Evolutionary conservation across 2,113 vertebrate genomes (phyloP).

Genomic region (Geococcyx californianus): DNA sequence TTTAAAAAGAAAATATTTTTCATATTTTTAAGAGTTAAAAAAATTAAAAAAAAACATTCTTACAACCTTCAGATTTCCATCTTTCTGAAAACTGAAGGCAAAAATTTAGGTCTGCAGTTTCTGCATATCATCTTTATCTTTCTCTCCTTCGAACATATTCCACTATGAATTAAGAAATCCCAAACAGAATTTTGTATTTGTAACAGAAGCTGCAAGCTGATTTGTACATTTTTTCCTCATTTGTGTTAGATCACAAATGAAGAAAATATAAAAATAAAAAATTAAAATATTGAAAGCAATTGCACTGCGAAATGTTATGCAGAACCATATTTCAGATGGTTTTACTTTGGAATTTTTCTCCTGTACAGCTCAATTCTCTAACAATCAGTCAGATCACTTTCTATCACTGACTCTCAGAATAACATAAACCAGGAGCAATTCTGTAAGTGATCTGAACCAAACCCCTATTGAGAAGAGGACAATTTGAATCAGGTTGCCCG

Average conservation of each 20-base stretch:
- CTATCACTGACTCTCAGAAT: background rate
- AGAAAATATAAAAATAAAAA: too few relatives aligned
- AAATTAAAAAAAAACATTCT: background rate
- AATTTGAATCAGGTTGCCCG: background rate
- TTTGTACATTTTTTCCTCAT: background rate
- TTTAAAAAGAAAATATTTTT: background rate
- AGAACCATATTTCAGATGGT: background rate
- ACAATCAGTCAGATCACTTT: background rate
- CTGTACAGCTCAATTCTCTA: background rate
- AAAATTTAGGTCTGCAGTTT: background rate
- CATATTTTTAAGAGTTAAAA: background rate
- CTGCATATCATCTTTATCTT: background rate
- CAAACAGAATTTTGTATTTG: background rate
- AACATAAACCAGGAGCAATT: background rate
- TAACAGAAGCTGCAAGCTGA: background rate
- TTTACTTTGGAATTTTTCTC: background rate
- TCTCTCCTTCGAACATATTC: background rate
- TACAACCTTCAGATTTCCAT: background rate
- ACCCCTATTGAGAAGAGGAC: background rate
- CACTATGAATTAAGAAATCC: background rate
- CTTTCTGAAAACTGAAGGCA: background rate
- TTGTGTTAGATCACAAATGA: background rate
- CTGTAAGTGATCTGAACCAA: background rate
- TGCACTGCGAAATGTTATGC: background rate
- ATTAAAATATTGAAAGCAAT: background rate